Base-by-base conservation (phyloP, 2,113 vertebrate species). In the Poecilia latipinna region DNA sequence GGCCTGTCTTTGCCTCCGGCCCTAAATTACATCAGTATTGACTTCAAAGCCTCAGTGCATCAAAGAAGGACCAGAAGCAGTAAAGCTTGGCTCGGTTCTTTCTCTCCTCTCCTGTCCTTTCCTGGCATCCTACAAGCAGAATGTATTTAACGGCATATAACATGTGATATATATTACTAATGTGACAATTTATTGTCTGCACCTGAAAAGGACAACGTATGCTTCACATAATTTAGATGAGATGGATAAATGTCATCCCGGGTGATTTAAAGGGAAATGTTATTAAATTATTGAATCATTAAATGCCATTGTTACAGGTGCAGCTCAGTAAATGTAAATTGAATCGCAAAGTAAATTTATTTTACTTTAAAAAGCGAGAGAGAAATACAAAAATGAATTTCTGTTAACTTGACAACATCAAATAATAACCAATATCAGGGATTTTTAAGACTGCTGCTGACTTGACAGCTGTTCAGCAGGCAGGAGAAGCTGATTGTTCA, bases 21-120 rank as follows among this genome's bases (percentile, higher is more conserved):
- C 75, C 63, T 65, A 79, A 89, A 92, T 91, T 91, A 67, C 83
- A 88, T 88, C 70, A 88, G 83, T 72, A 86, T 88, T 83, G 85
- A 89, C 84, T 90, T 92, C 85, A 90, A 90, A 91, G 81, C 71
- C 78, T 74, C 31, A 62, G 31, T 67, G 74, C 67, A 78, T 91
- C 85, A 87, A 88, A 86, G 79, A 83, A 35, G 12, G 70, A 83
- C 37, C 77, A 77, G 65, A 74, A 76, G 85, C 70, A 70, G 64
- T 28, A n/a, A 0, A 32, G 78, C 66, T 68, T 71, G 61, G 19
- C 35, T 70, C 22, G 0, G 24, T 65, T 80, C 19, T 48, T 65
- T 63, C 54, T 63, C 65, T 44, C 26, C 57, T 44, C 35, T 67
- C 31, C 33, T 32, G 51, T 72, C 31, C 33, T 66, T 61, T 67